Conservation (phyloP, 2,113 vertebrate species). For the Dasyurus viverrinus region DNA sequence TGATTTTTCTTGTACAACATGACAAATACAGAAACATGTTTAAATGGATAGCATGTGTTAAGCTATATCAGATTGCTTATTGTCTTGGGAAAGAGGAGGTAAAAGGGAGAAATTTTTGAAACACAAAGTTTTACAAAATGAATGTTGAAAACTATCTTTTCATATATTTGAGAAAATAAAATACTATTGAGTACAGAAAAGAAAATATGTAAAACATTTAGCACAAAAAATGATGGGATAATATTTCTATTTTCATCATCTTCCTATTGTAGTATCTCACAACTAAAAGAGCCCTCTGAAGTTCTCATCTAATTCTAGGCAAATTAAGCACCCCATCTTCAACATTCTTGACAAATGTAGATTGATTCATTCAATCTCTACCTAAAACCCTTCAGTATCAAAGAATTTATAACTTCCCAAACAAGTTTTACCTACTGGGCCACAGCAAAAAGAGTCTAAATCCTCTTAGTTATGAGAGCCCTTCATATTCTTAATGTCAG, state of each 20-base stretch:
- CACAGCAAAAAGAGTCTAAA: background rate
- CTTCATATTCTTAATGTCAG: background rate
- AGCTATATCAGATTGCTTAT: no score
- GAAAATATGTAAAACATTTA: no score
- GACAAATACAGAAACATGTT: no score
- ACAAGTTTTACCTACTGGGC: background rate
- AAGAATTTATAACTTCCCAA: background rate
- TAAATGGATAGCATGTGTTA: no score
- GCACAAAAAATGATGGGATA: no score
- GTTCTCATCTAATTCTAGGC: background rate
- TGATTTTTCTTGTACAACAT: no score
- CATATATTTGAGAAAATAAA: no score
- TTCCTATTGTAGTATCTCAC: background rate
- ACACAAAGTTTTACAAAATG: no score
- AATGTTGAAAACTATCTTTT: no score
- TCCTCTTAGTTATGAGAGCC: background rate
- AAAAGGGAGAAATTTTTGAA: no score
- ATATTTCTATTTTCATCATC: background rate
- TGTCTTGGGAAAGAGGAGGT: no score
- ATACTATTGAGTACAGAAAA: no score
- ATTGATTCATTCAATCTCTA: background rate
- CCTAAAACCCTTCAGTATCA: background rate
- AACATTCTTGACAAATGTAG: background rate
- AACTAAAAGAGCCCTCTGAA: background rate
- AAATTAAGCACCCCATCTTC: background rate